phyloP scores from a whole-genome alignment of 2,797 vertebrate genomes.

The Limosa lapponica region DNA sequence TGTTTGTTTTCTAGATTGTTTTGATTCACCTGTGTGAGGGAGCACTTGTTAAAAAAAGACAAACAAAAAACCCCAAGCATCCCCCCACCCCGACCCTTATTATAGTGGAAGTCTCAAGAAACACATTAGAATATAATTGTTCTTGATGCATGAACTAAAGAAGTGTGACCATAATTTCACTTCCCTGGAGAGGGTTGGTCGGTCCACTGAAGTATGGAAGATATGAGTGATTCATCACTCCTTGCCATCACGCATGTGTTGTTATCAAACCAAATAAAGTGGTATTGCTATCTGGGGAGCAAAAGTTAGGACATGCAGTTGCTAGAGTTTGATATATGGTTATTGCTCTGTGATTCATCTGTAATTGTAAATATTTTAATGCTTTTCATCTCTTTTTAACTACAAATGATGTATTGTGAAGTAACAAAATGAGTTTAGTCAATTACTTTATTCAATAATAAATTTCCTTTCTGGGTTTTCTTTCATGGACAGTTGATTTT shows the following conservation, averaged over 20 bases:
- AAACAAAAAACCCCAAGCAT: not conserved
- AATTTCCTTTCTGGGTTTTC: conserved; percentile 1
- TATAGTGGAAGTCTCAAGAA: conserved; percentile 14
- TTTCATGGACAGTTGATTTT: conserved; percentile 50
- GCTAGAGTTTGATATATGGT: conserved; percentile 80
- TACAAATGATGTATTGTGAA: conserved; percentile 1
- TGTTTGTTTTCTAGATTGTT: not conserved
- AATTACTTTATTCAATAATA: conserved; percentile 18
- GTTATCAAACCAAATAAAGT: conserved; percentile 59
- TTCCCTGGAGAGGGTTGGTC: conserved; percentile 38
- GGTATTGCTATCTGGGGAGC: conserved; percentile 61
- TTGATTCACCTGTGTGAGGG: not conserved
- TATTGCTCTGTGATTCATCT: conserved; percentile 71
- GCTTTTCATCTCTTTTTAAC: conserved; percentile 21
- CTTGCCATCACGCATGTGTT: conserved; percentile 12
- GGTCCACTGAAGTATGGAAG: conserved; percentile 46
- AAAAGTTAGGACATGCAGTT: conserved; percentile 73
- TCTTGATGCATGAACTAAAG: conserved; percentile 41
- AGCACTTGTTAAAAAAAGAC: not conserved
- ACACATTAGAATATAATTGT: conserved; percentile 45
- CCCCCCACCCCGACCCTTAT: not conserved
- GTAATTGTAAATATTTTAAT: conserved; percentile 47
- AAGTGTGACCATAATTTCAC: conserved; percentile 43
- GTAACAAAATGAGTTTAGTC: not conserved
- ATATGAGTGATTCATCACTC: conserved; percentile 57